phyloP scores from a whole-genome alignment of 1,140 invertebrate species.

The Sesamia nonagrioides region DNA sequence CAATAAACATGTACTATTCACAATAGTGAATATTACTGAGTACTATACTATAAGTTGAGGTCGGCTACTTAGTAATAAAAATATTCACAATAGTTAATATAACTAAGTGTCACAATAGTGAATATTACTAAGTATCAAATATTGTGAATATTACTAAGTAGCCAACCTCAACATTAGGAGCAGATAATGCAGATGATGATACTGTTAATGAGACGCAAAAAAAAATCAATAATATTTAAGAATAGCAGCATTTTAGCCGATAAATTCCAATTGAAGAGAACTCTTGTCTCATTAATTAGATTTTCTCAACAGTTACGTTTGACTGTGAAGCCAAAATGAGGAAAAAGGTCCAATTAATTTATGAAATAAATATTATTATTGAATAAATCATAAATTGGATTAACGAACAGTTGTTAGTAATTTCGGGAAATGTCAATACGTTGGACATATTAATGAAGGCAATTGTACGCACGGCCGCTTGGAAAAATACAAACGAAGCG shows the following conservation, averaged over 20 bases:
- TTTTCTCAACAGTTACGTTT: neutral
- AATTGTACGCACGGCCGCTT: constrained; percentile 4
- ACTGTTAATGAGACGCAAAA: neutral
- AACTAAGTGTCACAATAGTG: no score
- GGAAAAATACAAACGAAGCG: neutral
- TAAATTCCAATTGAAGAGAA: neutral
- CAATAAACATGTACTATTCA: no score
- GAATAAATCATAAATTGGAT: neutral
- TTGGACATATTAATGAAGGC: neutral
- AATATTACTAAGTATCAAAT: no score
- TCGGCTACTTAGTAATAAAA: no score
- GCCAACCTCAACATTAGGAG: no score
- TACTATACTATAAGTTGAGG: no score
- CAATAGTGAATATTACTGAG: no score
- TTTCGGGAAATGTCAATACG: constrained; percentile 1
- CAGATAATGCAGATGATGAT: no score
- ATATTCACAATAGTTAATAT: no score
- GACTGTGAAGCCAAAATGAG: neutral
- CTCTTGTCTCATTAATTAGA: neutral
- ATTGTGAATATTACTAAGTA: no score
- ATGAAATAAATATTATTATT: neutral
- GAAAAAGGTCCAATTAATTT: neutral
- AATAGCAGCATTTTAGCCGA: neutral
- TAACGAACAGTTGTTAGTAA: neutral
- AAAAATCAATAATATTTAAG: no score